These are phyloP conservation scores for Acromyrmex echinatior DNA, from an alignment of 1,140 invertebrate species.

Conservation along the genomic window DNA sequence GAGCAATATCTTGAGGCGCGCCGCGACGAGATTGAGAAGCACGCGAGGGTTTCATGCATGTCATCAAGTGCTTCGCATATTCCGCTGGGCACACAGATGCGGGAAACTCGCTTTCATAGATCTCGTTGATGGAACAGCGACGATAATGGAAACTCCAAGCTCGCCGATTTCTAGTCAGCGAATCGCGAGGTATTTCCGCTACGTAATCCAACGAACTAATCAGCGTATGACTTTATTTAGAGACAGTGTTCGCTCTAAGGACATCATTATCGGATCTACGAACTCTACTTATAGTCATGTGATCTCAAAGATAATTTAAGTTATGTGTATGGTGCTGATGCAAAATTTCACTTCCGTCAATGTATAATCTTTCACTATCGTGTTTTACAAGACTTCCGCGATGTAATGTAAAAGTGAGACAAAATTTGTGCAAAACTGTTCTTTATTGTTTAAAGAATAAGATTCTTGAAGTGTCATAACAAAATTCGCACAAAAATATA, in stretches of 20 bases:
- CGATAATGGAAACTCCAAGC: conserved; percentile 30
- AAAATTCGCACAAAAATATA: no score
- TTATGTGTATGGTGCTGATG: background rate
- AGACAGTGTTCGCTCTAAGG: background rate
- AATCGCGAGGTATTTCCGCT: conserved; percentile 45
- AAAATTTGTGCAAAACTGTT: no score
- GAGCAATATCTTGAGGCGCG: conserved; percentile 43
- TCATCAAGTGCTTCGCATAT: conserved; percentile 69
- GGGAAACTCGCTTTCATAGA: conserved; percentile 42
- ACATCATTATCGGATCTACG: background rate
- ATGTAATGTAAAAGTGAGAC: no score
- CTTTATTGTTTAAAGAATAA: no score
- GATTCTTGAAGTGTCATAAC: no score
- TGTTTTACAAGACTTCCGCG: no score
- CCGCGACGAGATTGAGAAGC: conserved; percentile 51
- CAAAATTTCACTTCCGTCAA: background rate
- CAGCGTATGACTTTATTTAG: conserved; percentile 38
- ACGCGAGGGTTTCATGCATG: conserved; percentile 63
- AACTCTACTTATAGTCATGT: background rate
- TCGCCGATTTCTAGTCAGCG: conserved; percentile 16
- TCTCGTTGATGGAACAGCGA: conserved; percentile 52
- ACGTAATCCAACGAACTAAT: conserved; percentile 41
- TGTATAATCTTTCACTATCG: no score
- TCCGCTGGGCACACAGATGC: conserved; percentile 36
- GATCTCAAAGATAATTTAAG: background rate